Base-by-base conservation (phyloP, 2,113 vertebrate genomes). In the Ailurus styani region DNA sequence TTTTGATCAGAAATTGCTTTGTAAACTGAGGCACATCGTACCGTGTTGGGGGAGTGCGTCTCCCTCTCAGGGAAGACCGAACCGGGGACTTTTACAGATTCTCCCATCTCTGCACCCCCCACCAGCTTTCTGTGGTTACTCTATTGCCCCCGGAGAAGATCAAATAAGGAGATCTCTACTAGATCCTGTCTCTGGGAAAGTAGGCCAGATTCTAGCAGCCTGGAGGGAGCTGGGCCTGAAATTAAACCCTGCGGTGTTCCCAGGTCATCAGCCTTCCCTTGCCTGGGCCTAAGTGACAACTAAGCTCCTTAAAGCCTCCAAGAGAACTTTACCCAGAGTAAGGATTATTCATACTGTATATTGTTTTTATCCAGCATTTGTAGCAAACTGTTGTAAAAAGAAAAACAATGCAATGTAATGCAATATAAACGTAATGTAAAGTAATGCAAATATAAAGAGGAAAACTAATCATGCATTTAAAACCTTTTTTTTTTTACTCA, bases 141-240 rank as follows among this genome's bases (percentile, higher is more conserved):
- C 5, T 87, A 66, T 68, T 73, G n/a, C 87, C 73, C 50, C 37
- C 68, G 23, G 57, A 96, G 81, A 92, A 94, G 72, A 92, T 77
- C 73, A 93, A 89, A 78, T 45, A 54, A 78, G 37, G 20, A 47
- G n/a, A 42, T 72, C 91, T 86, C 87, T 37, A 13, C 81, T 50
- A 60, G 64, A 54, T 87, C 70, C 37, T 84, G 64, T 55, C 87
- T 13, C 70, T 29, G 21, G 92, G 47, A 91, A 90, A 95, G 70
- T 40, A 86, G 95, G 88, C 45, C 94, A 96, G 84, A 92, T 50
- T 95, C 64, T 79, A 92, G 29, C 23, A 73, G 86, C 95, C 94
- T 78, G 34, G 73, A 57, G 90, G 90, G 82, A 90, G 40, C 1
- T 84, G 60, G 75, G 77, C 11, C 73, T 77, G 94, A 77, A 89